Evolutionary conservation across 35 echinoderm and acorn worm species (phyloP).

Genomic region (Lytechinus pictus): DNA sequence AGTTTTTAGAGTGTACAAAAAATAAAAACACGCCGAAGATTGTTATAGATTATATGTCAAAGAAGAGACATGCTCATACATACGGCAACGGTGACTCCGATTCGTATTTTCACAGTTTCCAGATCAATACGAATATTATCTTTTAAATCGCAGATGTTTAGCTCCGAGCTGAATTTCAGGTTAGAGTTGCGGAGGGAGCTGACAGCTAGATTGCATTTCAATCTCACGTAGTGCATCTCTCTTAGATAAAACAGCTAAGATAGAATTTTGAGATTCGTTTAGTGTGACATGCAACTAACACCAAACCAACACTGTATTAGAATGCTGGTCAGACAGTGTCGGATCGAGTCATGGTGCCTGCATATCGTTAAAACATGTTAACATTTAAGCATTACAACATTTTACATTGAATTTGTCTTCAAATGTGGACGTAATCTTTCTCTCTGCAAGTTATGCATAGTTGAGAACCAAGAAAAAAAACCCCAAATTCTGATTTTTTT

Average conservation of each 20-base stretch:
- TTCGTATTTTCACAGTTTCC: neutral
- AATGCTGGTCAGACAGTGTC: no score
- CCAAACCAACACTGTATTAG: no score
- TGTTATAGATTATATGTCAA: neutral
- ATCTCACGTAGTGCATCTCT: neutral
- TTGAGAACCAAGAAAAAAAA: no score
- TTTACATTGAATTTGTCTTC: no score
- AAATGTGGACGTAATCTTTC: no score
- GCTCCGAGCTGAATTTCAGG: neutral
- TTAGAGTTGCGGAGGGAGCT: neutral
- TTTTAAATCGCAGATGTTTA: constrained; percentile 9
- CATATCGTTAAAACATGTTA: no score
- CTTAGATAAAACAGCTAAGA: neutral
- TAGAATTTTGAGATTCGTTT: neutral
- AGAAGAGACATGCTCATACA: neutral
- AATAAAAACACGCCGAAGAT: neutral
- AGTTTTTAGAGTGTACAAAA: neutral
- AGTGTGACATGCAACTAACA: no score
- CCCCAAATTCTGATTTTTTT: no score
- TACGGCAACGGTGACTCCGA: neutral
- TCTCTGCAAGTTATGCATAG: no score
- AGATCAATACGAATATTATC: constrained; percentile 14
- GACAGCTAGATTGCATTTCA: neutral
- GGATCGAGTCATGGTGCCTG: no score
- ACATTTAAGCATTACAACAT: no score